phyloP scores from a whole-genome alignment of 2,888 invertebrate species.

The Euproctis similis region DNA sequence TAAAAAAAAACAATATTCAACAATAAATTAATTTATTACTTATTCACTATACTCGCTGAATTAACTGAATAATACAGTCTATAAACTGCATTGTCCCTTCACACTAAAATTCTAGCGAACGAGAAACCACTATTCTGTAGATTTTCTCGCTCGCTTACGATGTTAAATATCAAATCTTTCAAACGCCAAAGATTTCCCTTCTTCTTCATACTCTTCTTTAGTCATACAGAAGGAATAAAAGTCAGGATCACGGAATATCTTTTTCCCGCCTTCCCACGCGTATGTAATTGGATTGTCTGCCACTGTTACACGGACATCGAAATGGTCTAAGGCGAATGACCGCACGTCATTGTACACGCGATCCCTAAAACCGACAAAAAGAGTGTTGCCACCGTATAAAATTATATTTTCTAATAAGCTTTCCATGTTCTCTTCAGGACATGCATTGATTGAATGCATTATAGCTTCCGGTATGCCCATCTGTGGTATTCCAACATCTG shows the following conservation, averaged over 20 bases:
- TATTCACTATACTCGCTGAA: no score
- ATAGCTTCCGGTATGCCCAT: conserved; percentile 96
- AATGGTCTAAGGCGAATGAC: conserved; percentile 84
- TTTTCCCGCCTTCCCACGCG: conserved; percentile 92
- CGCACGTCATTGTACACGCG: conserved; percentile 80
- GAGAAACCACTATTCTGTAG: conserved; percentile 37
- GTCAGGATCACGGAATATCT: conserved; percentile 82
- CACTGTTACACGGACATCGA: conserved; percentile 80
- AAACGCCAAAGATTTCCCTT: conserved; percentile 79
- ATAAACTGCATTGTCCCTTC: no score
- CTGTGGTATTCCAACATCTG: conserved; percentile 92
- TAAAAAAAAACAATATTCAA: no score
- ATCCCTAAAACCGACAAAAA: conserved; percentile 90
- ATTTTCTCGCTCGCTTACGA: conserved; percentile 54
- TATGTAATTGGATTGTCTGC: conserved; percentile 84
- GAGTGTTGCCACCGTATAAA: conserved; percentile 86
- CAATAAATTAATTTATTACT: no score
- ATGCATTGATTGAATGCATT: conserved; percentile 82
- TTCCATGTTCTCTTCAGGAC: conserved; percentile 84
- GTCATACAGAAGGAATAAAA: conserved; percentile 85
- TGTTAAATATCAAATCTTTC: conserved; percentile 75
- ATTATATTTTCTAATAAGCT: conserved; percentile 89
- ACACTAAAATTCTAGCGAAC: conserved; percentile 36
- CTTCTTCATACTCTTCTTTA: conserved; percentile 92
- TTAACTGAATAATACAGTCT: no score